Base-by-base conservation (phyloP, 2,113 vertebrate species). In the Corynorhinus townsendii region DNA sequence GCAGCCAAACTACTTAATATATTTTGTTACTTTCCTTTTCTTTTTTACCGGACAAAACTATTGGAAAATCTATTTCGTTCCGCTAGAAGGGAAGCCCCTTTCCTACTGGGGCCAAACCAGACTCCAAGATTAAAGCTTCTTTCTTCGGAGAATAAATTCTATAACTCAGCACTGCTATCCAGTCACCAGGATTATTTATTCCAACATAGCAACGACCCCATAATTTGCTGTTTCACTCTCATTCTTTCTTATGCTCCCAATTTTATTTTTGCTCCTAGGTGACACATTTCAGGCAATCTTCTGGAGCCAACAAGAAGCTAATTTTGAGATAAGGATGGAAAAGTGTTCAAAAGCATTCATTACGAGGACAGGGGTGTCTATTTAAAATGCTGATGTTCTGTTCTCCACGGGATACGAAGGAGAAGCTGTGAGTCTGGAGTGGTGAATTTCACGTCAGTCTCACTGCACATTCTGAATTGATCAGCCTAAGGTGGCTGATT, bases 241-340 rank as follows among this genome's bases (percentile, higher is more conserved):
- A 11, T 90, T 93, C 90, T 96, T 96, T 43, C 68, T 77, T 20
- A 79, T 68, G 62, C 52, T 38, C 69, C 52, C 56, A 38, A 84
- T 92, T 97, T 94, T 94, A 91, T 89, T 90, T 96, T 93, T 56
- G 49, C n/a, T 90, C 24, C 30, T 38, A 76, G 56, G 86, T 91
- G 86, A 94, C 94, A 96, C 90, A 91, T 96, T 83, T 79, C 86
- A 91, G 82, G 73, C 54, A 83, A 47, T 80, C 85, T 95, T 87
- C 35, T 11, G 7, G 62, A 72, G 56, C 69, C 76, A 54, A 85
- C 16, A 52, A 80, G 64, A 95, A 97, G 88, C 73, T 92, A 96
- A 92, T 95, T 96, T 90, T 93, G 64, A 97, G 69, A 86, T 90
- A 93, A 94, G 47, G 33, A 90, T 73, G 40, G 43, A 86, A 94